Evolutionary conservation across 2,888 invertebrate species (phyloP).

Genomic region (Apodemia hepburni): DNA sequence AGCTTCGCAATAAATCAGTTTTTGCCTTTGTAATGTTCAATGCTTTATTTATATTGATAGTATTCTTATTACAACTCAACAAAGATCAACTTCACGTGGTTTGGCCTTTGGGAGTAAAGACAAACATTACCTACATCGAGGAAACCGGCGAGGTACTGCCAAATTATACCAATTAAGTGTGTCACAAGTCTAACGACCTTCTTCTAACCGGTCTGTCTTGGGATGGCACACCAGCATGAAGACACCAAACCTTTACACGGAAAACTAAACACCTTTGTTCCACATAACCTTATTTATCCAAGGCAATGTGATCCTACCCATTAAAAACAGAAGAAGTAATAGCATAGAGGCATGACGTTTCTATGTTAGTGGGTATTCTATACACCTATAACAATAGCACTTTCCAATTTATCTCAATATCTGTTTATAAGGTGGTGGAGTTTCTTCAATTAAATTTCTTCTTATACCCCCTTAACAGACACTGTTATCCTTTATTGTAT

Average conservation of each 20-base stretch:
- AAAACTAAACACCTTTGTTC: constrained; percentile 62
- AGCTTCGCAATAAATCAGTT: constrained; percentile 97
- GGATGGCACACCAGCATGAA: constrained; percentile 75
- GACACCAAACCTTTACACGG: constrained; percentile 54
- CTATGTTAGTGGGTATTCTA: constrained; percentile 27
- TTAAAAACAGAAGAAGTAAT: constrained; percentile 3
- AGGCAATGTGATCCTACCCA: constrained; percentile 44
- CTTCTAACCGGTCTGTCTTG: constrained; percentile 76
- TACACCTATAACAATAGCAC: constrained; percentile 35
- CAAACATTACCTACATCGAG: constrained; percentile 96
- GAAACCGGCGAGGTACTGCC: constrained; percentile 93
- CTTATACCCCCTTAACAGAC: constrained; percentile 49
- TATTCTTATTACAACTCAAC: constrained; percentile 99
- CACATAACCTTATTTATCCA: constrained; percentile 49
- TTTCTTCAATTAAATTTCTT: constrained; percentile 60
- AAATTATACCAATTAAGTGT: constrained; percentile 63
- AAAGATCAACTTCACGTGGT: constrained; percentile 98
- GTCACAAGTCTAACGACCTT: constrained; percentile 77
- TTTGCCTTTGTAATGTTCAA: constrained; percentile 99
- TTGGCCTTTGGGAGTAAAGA: constrained; percentile 97
- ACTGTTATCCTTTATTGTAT: constrained; percentile 59
- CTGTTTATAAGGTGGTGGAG: constrained; percentile 66
- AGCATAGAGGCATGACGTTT: constrained; percentile 25
- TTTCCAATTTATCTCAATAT: constrained; percentile 43
- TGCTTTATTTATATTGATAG: constrained; percentile 98